Evolutionary conservation across 2,888 invertebrate species (phyloP).

Genomic region (Drosophila subquinaria): DNA sequence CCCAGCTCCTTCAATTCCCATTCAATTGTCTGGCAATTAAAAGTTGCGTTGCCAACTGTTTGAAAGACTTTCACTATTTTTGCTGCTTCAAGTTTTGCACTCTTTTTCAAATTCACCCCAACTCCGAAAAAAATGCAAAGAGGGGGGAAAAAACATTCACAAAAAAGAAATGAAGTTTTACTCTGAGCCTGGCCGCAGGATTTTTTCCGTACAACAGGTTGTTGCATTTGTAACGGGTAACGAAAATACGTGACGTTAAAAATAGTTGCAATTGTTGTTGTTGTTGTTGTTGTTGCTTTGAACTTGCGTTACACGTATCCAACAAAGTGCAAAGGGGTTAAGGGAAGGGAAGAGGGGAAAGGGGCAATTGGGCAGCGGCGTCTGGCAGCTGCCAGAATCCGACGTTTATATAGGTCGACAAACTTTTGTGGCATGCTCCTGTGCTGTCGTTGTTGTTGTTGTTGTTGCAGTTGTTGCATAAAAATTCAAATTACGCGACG

Average conservation of each 20-base stretch:
- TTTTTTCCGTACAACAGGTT: constrained; percentile 70
- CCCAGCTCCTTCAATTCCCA: constrained; percentile 39
- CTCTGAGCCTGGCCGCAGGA: constrained; percentile 59
- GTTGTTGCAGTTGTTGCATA: constrained; percentile 63
- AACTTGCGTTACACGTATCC: constrained; percentile 80
- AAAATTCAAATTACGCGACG: constrained; percentile 81
- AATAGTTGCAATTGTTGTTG: constrained; percentile 66
- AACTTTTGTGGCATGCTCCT: constrained; percentile 75
- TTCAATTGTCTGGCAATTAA: constrained; percentile 76
- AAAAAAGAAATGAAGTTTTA: constrained; percentile 35
- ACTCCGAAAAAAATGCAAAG: constrained; percentile 20
- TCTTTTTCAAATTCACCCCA: constrained; percentile 44
- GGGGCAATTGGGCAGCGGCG: neutral
- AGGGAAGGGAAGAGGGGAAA: neutral
- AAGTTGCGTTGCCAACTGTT: constrained; percentile 62
- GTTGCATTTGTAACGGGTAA: constrained; percentile 64
- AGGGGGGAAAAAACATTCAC: constrained; percentile 19
- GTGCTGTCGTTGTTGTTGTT: constrained; percentile 51
- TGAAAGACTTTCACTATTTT: constrained; percentile 66
- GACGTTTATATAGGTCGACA: constrained; percentile 78
- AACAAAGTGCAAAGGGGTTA: constrained; percentile 12
- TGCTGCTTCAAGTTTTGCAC: constrained; percentile 45
- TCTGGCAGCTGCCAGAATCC: constrained; percentile 55
- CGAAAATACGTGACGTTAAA: constrained; percentile 69
- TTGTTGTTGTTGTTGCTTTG: constrained; percentile 63